Evolutionary conservation across 2,113 vertebrate species (phyloP).

Genomic region (Poeciliopsis prolifica): DNA sequence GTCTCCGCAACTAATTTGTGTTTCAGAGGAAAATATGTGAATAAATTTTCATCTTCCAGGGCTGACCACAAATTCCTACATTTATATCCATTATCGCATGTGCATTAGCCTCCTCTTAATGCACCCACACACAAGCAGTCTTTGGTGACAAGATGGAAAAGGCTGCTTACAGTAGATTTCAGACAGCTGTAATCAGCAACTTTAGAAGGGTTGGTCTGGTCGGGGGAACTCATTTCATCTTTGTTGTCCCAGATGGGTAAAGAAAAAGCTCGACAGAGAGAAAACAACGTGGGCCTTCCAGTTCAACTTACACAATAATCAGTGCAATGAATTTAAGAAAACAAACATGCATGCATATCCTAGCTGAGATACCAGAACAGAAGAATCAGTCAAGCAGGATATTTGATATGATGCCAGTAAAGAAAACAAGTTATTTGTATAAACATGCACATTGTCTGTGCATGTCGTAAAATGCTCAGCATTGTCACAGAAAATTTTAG

Average conservation of each 20-base stretch:
- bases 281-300: neutral
- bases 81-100: slow-evolving; percentile 26
- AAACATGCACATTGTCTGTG: too few relatives aligned
- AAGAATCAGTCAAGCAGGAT: neutral
- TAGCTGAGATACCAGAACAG: neutral
- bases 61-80: neutral
- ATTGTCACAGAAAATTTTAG: too few relatives aligned
- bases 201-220: slow-evolving; percentile 50
- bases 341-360: neutral
- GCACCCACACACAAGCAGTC: slow-evolving; percentile 7
- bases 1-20: neutral
- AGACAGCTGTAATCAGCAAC: slow-evolving; percentile 66
- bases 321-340: neutral
- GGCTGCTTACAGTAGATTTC: slow-evolving; percentile 57
- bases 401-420: neutral
- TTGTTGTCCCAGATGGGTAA: slow-evolving; percentile 31
- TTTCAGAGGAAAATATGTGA: neutral
- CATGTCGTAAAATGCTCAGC: too few relatives aligned
- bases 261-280: slow-evolving; percentile 13
- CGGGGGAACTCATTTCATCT: slow-evolving; percentile 59
- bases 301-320: neutral
- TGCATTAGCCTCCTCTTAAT: neutral
- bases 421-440: neutral
- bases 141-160: slow-evolving; percentile 33
- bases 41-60: neutral